Conservation (phyloP, 2,113 vertebrate species). For the Triplophysa tibetana region DNA sequence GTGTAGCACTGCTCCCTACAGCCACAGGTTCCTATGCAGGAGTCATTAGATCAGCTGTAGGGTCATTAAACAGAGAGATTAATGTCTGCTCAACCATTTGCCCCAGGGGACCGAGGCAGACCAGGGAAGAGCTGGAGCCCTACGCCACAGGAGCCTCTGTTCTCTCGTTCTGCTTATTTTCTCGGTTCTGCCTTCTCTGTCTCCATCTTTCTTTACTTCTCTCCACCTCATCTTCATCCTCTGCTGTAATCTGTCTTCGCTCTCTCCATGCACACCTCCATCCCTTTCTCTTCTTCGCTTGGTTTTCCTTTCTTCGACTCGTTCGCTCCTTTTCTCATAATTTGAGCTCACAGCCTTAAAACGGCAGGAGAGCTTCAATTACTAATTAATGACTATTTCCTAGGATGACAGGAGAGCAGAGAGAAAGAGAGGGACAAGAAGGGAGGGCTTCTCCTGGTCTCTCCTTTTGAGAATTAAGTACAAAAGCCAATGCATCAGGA, state of each 20-base stretch:
- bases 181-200: slow-evolving; percentile 3
- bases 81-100: slow-evolving; percentile 70
- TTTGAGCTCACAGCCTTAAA: slow-evolving; percentile 38
- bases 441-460: background rate
- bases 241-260: slow-evolving; percentile 53
- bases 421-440: slow-evolving; percentile 42
- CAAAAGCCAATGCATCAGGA: slow-evolving; percentile 20
- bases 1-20: slow-evolving; percentile 39
- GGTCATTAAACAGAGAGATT: slow-evolving; percentile 73
- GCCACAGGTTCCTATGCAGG: slow-evolving; percentile 63
- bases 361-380: slow-evolving; percentile 70
- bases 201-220: slow-evolving; percentile 25
- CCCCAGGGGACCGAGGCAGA: slow-evolving; percentile 66
- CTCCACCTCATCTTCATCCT: slow-evolving; percentile 33
- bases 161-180: slow-evolving; percentile 29
- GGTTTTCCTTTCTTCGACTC: slow-evolving; percentile 35
- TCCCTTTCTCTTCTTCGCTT: slow-evolving; percentile 49
- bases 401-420: slow-evolving; percentile 48
- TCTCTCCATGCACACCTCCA: slow-evolving; percentile 4
- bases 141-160: slow-evolving; percentile 12
- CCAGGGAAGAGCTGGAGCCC: slow-evolving; percentile 38
- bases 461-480: slow-evolving; percentile 4
- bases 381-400: slow-evolving; percentile 78
- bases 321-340: slow-evolving; percentile 13
- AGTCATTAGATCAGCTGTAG: slow-evolving; percentile 68